Conservation (phyloP, 64 coral and sea anemone species). For the Cladopsammia gracilis region DNA sequence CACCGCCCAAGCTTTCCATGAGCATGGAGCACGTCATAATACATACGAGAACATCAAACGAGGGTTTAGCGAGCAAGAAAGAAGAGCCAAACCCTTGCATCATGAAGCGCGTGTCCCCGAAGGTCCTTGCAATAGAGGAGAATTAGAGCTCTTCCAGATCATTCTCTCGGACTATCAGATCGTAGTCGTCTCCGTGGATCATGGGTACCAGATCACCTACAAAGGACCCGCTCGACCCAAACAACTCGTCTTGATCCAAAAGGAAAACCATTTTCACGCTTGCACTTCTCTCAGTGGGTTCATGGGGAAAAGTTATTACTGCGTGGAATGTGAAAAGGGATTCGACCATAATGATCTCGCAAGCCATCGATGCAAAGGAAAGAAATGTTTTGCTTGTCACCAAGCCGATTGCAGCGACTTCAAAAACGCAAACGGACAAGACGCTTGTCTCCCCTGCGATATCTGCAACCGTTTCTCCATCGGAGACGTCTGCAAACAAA, state of each 20-base stretch:
- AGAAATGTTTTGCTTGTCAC: neutral
- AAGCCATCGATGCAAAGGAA: neutral
- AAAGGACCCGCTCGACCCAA: neutral
- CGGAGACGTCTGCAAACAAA: neutral
- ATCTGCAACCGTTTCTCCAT: neutral
- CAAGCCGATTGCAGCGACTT: neutral
- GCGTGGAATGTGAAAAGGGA: conserved; percentile 11
- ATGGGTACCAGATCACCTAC: neutral
- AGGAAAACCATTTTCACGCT: too few relatives aligned
- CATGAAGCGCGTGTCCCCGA: neutral
- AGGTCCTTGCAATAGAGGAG: neutral
- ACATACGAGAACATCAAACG: neutral
- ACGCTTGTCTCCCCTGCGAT: neutral
- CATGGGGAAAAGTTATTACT: too few relatives aligned
- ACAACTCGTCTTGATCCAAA: too few relatives aligned
- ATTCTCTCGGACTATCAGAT: neutral
- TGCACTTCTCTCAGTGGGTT: too few relatives aligned
- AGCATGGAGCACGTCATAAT: neutral
- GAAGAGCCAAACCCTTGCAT: neutral
- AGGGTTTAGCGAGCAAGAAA: neutral
- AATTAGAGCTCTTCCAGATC: neutral
- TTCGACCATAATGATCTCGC: conserved; percentile 4
- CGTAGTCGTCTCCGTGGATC: neutral
- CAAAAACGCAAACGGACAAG: neutral
- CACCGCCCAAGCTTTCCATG: neutral